These are phyloP conservation scores for Bombus affinis DNA, from an alignment of 1,140 invertebrate species.

Conservation along the genomic window DNA sequence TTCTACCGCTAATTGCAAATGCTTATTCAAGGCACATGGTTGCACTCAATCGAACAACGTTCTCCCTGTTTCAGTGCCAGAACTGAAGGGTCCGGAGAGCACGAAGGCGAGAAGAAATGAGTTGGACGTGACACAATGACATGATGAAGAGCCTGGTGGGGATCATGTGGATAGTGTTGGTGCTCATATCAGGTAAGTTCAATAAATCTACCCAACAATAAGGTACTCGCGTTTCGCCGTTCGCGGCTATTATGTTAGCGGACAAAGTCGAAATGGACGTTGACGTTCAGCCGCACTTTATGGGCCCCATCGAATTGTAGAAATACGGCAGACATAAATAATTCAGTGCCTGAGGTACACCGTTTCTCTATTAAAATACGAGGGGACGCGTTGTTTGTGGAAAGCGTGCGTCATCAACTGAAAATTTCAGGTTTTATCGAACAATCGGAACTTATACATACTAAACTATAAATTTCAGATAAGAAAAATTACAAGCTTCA, in stretches of 20 bases:
- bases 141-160: constrained; percentile 85
- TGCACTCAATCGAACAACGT: constrained; percentile 15
- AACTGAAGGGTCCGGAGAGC: constrained; percentile 72
- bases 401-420: too few species aligned
- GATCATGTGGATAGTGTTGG: constrained; percentile 85
- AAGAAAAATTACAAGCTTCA: background rate
- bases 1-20: constrained; percentile 8
- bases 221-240: background rate
- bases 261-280: background rate
- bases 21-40: constrained; percentile 39
- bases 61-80: constrained; percentile 68
- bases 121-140: constrained; percentile 83
- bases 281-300: background rate
- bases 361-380: background rate
- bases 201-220: constrained; percentile 54
- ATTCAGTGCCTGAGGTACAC: background rate
- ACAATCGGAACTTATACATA: too few species aligned
- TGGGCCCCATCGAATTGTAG: background rate
- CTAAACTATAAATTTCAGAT: background rate
- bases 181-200: constrained; percentile 83
- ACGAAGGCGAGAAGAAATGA: constrained; percentile 79
- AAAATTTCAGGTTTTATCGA: too few species aligned
- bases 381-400: background rate
- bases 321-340: background rate
- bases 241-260: background rate